Evolutionary conservation across 2,113 vertebrate genomes (phyloP), one percentile per base, ranked within the genome.

Genomic region (Thamnaconus septentrionalis): DNA sequence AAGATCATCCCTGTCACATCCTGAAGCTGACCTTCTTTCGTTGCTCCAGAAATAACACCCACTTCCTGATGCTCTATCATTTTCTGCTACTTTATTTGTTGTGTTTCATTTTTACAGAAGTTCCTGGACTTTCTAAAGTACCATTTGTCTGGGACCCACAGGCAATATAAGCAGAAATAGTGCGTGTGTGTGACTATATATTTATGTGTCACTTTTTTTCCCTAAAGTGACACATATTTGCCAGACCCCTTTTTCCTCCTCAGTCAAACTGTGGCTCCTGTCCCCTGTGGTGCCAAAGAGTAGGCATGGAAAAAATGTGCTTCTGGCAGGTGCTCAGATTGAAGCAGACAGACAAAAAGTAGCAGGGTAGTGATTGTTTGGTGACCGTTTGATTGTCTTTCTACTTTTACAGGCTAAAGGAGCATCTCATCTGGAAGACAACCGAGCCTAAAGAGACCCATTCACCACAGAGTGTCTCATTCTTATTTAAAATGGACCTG

Each of bases 401-500:
- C 48, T 80, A 39, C 41, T 66, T 80, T 75, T 55, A 79, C 83
- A 87, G 86, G 73, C 64, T 49, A 12, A 69, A 69, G 41, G 57
- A 68, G 58, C 4, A 39, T 64, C 55, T 68, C 57, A 47, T 59
- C 60, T 73, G 76, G 71, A 56, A 41, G 31, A 12, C 59, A 70
- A 52, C 54, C 41, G 5, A 12, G 12, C 45, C 64, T 66, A 50
- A 76, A 75, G 45, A 67, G 50, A 77, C 10, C 52, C 10, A 64
- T 49, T 56, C 42, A 55, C 62, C 18, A 74, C 56, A 12, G 60
- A 44, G 9, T 68, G 44, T 40, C 47, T 51, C 0, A 6, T 41
- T 54, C 45, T 53, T 60, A 51, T 70, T 46, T 43, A 10, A 71
- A 56, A 94, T 94, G 93, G 87, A 59, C 72, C 39, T 68, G 63